phyloP scores from a whole-genome alignment of 2,113 vertebrate species.

The Cynocephalus volans region DNA sequence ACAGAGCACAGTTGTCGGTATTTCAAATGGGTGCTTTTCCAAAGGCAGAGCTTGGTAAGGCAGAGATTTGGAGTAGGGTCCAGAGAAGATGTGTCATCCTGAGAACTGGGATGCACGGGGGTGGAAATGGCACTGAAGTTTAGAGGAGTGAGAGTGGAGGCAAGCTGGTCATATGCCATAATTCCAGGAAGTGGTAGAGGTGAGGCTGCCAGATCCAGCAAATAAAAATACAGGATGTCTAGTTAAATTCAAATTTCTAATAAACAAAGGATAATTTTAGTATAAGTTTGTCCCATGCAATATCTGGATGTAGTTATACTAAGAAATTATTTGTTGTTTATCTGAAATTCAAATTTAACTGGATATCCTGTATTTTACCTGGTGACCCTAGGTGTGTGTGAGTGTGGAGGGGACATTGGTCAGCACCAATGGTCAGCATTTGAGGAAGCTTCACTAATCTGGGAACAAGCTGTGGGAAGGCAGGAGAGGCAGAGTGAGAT shows the following conservation, averaged over 20 bases:
- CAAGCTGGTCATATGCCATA: not conserved
- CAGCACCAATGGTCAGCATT: too few relatives aligned
- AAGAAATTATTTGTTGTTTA: not conserved
- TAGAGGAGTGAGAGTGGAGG: not conserved
- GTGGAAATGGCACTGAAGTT: not conserved
- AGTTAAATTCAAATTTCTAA: constrained; percentile 11
- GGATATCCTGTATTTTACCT: not conserved
- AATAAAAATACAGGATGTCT: not conserved
- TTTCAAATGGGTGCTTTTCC: not conserved
- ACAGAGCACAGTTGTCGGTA: not conserved
- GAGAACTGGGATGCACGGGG: not conserved
- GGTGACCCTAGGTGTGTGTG: not conserved
- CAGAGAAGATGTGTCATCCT: not conserved
- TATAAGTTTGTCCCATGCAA: not conserved
- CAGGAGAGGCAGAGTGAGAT: not conserved
- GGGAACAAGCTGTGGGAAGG: not conserved
- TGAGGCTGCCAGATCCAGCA: not conserved
- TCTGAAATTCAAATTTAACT: constrained; percentile 27
- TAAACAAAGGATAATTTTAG: not conserved
- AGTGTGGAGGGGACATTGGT: not conserved
- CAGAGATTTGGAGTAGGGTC: not conserved
- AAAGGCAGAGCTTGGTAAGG: not conserved
- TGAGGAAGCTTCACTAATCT: not conserved
- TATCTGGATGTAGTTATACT: not conserved
- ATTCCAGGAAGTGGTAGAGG: not conserved